Percentiles rank a stretch among this genome's conserved stretches.
Evolutionary conservation across 2,113 vertebrate genomes (phyloP).

Genomic region (Casuarius casuarius): DNA sequence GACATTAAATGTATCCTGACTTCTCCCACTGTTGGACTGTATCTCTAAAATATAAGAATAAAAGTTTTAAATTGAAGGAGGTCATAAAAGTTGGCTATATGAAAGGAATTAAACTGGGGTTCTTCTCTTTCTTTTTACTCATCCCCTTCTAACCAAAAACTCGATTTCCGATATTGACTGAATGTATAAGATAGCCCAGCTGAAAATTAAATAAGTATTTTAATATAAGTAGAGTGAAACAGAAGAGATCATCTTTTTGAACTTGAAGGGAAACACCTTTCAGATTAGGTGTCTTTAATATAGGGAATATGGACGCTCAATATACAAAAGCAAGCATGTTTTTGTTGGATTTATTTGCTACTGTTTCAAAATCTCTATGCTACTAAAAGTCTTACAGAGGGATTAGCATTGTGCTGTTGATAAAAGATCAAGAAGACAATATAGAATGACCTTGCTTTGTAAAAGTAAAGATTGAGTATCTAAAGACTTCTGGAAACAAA

Average conservation of each 20-base stretch:
- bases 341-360: not conserved
- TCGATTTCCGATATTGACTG: not conserved
- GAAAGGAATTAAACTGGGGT: not conserved
- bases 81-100: not conserved
- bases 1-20: not conserved
- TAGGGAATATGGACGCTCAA: not conserved
- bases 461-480: conserved; percentile 40
- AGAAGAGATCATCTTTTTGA: not conserved
- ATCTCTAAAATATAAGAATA: not conserved
- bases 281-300: not conserved
- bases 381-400: not conserved
- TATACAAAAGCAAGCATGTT: not conserved
- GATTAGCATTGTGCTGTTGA: not conserved
- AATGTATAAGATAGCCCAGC: not conserved
- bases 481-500: conserved; percentile 58
- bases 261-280: not conserved
- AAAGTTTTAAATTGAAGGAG: not conserved
- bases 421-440: conserved; percentile 55
- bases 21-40: not conserved
- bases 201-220: not conserved
- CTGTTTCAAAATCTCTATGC: conserved; percentile 7
- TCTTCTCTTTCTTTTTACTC: not conserved
- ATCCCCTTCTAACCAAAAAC: not conserved
- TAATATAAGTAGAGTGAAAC: not conserved
- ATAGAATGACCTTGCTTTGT: conserved; percentile 20